phyloP scores from a whole-genome alignment of 2,888 invertebrate species.

The Tortrix viridana region DNA sequence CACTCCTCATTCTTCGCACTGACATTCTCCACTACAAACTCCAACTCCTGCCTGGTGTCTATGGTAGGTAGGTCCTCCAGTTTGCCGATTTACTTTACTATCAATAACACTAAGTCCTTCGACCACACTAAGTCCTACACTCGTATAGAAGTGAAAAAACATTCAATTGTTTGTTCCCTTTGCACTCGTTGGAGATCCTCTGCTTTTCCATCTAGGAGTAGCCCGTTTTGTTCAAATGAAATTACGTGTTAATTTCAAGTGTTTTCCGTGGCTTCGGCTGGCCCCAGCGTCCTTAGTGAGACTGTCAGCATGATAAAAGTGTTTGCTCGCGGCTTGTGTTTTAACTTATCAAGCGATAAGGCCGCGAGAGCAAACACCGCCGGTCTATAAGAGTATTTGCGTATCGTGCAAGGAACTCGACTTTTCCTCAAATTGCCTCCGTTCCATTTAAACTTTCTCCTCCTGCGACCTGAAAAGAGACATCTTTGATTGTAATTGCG shows the following conservation, averaged over 20 bases:
- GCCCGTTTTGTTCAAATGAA: slow-evolving; percentile 13
- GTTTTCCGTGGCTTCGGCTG: slow-evolving; percentile 55
- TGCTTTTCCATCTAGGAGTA: slow-evolving; percentile 52
- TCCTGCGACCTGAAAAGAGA: slow-evolving; percentile 68
- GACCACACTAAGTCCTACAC: slow-evolving; percentile 11
- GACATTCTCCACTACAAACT: slow-evolving; percentile 67
- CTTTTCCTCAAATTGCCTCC: slow-evolving; percentile 66
- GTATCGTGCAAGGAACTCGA: slow-evolving; percentile 73
- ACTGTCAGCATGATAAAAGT: slow-evolving; percentile 80
- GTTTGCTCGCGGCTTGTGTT: slow-evolving; percentile 80
- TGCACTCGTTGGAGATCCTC: slow-evolving; percentile 3
- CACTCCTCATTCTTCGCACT: slow-evolving; percentile 68
- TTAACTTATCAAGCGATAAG: slow-evolving; percentile 82
- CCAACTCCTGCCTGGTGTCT: slow-evolving; percentile 64
- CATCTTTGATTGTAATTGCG: slow-evolving; percentile 54
- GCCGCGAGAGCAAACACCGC: slow-evolving; percentile 75
- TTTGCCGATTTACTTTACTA: slow-evolving; percentile 53
- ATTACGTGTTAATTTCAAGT: slow-evolving; percentile 51
- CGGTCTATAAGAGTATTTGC: slow-evolving; percentile 78
- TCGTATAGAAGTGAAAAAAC: slow-evolving; percentile 9
- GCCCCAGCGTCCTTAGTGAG: slow-evolving; percentile 63
- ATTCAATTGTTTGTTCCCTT: slow-evolving; percentile 17
- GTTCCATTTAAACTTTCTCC: slow-evolving; percentile 57
- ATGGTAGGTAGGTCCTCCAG: slow-evolving; percentile 73
- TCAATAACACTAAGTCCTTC: slow-evolving; percentile 1